Conservation (phyloP, 2,797 vertebrate species). For the Danio tinwini region DNA sequence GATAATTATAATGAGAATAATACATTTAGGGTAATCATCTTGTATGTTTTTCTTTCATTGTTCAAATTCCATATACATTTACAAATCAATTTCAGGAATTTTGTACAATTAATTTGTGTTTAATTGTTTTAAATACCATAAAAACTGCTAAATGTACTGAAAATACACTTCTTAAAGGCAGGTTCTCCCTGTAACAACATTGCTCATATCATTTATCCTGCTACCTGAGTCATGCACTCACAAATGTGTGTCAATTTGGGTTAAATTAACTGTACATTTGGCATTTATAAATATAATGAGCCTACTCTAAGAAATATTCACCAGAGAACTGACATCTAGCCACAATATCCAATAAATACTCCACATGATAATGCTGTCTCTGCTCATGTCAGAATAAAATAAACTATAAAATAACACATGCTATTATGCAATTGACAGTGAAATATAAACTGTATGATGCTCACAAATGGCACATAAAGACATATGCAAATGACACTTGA, state of each 20-base stretch:
- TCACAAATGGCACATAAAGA: background rate
- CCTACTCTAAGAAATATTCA: background rate
- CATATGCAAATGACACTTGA: background rate
- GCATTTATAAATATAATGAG: background rate
- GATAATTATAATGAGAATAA: background rate
- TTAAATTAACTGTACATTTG: conserved; percentile 8
- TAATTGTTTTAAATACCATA: too few relatives aligned
- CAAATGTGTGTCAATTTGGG: conserved; percentile 1
- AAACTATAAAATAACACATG: background rate
- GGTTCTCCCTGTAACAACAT: background rate
- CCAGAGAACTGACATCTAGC: background rate
- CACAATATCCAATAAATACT: background rate
- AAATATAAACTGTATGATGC: background rate
- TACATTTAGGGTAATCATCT: background rate
- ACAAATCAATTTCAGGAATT: background rate
- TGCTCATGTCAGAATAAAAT: background rate
- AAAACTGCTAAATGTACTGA: background rate
- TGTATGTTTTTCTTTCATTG: background rate
- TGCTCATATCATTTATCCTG: background rate
- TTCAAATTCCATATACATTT: background rate
- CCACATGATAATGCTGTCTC: background rate
- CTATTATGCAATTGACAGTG: background rate
- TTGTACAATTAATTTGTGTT: too few relatives aligned
- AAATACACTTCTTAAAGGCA: background rate
- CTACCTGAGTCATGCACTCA: background rate